phyloP scores from a whole-genome alignment of 1,140 invertebrate genomes.

The Sycophaga agraensis region DNA sequence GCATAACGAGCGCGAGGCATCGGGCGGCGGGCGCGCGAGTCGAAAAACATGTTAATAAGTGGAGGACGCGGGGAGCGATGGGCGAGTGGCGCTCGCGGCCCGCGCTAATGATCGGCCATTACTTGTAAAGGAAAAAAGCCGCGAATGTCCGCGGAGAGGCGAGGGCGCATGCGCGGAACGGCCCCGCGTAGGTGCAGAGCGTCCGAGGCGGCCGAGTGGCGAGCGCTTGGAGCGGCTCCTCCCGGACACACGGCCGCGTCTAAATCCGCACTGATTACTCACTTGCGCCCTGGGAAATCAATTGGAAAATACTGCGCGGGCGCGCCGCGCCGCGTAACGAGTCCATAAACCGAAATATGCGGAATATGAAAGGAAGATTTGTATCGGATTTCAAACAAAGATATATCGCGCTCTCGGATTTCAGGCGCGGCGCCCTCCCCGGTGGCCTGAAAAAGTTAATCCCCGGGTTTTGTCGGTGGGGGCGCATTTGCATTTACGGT shows the following conservation, averaged over 20 bases:
- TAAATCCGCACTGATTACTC: constrained; percentile 20
- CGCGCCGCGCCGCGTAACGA: neutral
- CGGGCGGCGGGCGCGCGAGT: neutral
- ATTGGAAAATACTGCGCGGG: neutral
- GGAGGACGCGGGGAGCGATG: too few relatives aligned
- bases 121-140: constrained; percentile 13
- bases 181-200: neutral
- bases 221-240: too few relatives aligned
- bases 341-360: constrained; percentile 2
- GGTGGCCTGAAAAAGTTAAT: neutral
- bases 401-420: neutral
- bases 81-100: neutral
- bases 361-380: neutral
- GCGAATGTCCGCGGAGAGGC: constrained; percentile 1
- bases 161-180: neutral
- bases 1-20: neutral
- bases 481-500: too few relatives aligned
- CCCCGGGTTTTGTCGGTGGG: too few relatives aligned
- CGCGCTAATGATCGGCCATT: constrained; percentile 20
- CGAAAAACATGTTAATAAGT: constrained; percentile 5
- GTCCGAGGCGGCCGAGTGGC: too few relatives aligned
- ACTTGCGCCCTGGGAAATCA: constrained; percentile 9
- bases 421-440: neutral
- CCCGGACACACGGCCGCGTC: constrained; percentile 4
- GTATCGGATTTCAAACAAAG: neutral